Percentiles rank a stretch among this genome's conserved stretches.
Evolutionary conservation across 1,140 invertebrate species (phyloP).

Genomic region (Agrypnia vestita): DNA sequence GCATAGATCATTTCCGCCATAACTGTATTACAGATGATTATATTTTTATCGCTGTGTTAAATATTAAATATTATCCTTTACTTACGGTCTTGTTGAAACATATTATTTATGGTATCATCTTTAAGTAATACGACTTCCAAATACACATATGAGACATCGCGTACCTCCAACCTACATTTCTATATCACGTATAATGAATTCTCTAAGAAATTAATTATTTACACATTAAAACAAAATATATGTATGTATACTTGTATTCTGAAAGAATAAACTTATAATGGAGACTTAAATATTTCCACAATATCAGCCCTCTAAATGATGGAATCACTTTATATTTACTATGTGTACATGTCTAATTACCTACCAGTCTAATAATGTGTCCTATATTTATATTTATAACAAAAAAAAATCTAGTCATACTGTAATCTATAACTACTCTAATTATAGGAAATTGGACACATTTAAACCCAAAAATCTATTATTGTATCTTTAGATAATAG

Average conservation of each 20-base stretch:
- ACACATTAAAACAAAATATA: slow-evolving; percentile 6
- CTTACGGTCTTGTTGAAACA: background rate
- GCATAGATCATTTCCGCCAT: slow-evolving; percentile 47
- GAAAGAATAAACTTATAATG: slow-evolving; percentile 5
- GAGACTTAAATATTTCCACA: slow-evolving; percentile 7
- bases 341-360: slow-evolving; percentile 18
- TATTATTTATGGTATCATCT: background rate
- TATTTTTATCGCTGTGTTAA: slow-evolving; percentile 53
- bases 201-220: slow-evolving; percentile 23
- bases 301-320: background rate
- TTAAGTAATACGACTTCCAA: slow-evolving; percentile 32
- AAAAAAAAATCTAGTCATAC: slow-evolving; percentile 22
- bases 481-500: slow-evolving; percentile 60
- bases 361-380: slow-evolving; percentile 16
- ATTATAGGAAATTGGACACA: slow-evolving; percentile 38
- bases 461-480: slow-evolving; percentile 44
- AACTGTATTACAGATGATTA: slow-evolving; percentile 47
- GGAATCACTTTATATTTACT: no score
- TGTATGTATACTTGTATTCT: slow-evolving; percentile 24
- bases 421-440: slow-evolving; percentile 23
- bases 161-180: background rate
- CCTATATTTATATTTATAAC: slow-evolving; percentile 3
- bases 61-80: slow-evolving; percentile 8
- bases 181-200: slow-evolving; percentile 21
- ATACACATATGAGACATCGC: slow-evolving; percentile 27